These are phyloP conservation scores for Steinernema carpocapsae DNA, from an alignment of 2,888 invertebrate genomes.

Conservation along the genomic window DNA sequence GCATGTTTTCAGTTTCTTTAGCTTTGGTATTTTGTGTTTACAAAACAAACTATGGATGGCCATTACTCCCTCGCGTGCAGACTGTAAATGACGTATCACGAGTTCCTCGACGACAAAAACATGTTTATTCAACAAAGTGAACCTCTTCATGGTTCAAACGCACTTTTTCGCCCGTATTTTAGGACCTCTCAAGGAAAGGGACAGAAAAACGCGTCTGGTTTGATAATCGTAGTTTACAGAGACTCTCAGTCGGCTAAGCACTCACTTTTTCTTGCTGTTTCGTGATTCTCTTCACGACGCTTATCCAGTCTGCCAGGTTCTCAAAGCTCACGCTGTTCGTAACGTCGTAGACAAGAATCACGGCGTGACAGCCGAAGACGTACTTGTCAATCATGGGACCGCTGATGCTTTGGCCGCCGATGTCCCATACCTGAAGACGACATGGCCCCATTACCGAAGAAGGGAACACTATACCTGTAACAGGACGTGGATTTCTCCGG, in stretches of 20 bases:
- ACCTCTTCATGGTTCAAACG: no score
- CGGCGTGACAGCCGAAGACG: conserved; percentile 72
- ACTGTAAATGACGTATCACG: no score
- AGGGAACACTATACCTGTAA: conserved; percentile 54
- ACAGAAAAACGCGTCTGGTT: no score
- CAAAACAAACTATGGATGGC: no score
- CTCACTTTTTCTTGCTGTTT: conserved; percentile 66
- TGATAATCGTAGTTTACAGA: no score
- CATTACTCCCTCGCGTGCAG: no score
- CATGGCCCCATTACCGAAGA: conserved; percentile 24
- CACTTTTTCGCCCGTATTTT: no score
- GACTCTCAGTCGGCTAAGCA: neutral
- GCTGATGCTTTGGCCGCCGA: conserved; percentile 80
- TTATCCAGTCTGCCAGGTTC: conserved; percentile 78
- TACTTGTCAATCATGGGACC: conserved; percentile 80
- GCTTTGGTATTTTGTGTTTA: no score
- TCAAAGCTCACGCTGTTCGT: conserved; percentile 83
- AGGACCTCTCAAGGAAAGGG: no score
- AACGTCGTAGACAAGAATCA: conserved; percentile 81
- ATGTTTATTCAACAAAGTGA: no score
- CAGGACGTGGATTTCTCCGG: conserved; percentile 70
- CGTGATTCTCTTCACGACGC: conserved; percentile 69
- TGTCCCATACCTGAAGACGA: conserved; percentile 79
- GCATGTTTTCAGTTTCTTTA: no score
- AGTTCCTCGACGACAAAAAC: no score